Percentiles rank a stretch among this genome's conserved stretches.
These are phyloP conservation scores for Stenurella melanura DNA, from an alignment of 2,888 invertebrate genomes.

Conservation along the genomic window DNA sequence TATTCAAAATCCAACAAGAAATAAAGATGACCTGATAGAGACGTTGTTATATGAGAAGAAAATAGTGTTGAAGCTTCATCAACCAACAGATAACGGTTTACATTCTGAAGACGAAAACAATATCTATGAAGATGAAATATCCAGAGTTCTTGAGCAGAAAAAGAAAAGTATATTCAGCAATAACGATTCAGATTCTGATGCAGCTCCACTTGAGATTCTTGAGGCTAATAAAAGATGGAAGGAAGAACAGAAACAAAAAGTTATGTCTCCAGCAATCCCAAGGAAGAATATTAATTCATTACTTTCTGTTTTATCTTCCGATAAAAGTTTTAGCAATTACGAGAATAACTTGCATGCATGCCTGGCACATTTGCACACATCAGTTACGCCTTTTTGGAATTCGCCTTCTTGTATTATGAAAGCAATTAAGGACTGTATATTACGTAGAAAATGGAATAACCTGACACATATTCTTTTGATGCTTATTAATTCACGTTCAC, in stretches of 20 bases:
- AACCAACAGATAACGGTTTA: background rate
- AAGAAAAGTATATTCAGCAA: constrained; percentile 28
- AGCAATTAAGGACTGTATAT: constrained; percentile 53
- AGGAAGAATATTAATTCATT: constrained; percentile 37
- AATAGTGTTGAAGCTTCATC: constrained; percentile 20
- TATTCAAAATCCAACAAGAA: constrained; percentile 12
- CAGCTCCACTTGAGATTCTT: background rate
- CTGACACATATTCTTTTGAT: constrained; percentile 54
- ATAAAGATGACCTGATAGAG: constrained; percentile 33
- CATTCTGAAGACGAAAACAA: constrained; percentile 34
- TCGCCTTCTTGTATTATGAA: constrained; percentile 52
- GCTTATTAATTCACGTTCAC: constrained; percentile 43
- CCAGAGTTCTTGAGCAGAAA: constrained; percentile 26
- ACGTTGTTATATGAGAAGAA: constrained; percentile 36
- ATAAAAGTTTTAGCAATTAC: constrained; percentile 5
- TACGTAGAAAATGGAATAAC: constrained; percentile 56
- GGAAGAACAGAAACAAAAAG: constrained; percentile 7
- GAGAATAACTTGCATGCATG: constrained; percentile 43
- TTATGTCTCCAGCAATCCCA: constrained; percentile 23
- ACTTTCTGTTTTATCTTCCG: constrained; percentile 22
- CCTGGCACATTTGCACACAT: constrained; percentile 34
- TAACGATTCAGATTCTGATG: constrained; percentile 14
- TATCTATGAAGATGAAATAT: constrained; percentile 33
- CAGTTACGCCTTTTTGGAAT: constrained; percentile 39
- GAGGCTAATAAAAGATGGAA: constrained; percentile 18